Base-by-base conservation (phyloP, 2,797 vertebrate genomes). In the Numenius phaeopus region DNA sequence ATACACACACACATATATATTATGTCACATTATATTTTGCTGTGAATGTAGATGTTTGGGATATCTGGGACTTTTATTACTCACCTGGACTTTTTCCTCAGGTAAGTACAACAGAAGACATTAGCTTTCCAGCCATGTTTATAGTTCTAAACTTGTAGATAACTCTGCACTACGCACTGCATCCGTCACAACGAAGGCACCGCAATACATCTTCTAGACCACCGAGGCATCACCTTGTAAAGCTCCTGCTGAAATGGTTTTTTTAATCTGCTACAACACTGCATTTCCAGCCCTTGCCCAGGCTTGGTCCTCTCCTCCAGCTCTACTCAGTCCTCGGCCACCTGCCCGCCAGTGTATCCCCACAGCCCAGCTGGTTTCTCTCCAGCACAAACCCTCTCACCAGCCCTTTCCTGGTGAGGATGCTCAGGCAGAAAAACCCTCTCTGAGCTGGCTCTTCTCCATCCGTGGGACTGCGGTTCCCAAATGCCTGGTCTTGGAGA, bases 31-130 rank as follows among this genome's bases (percentile, higher is more conserved):
- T 66, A 7, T 47, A 44, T 66, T 37, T 92, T 71, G 42, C 76
- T 52, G 34, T 69, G 58, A 83, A 75, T 42, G 27, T 59, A 85
- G 86, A 80, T 61, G 46, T 52, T 94, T 96, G 88, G 47, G 34
- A 29, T 72, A 90, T 44, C 61, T 65, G 73, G 58, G 54, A 40
- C 69, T 95, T 80, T 85, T 94, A 71, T 88, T 94, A 20, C 49
- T 95, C 67, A 95, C 85, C 44, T 65, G 49, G 61, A 64, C 70
- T 34, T 96, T 82, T 55, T 54, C 39, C 52, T 76, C 58, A 49
- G 54, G 58, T 83, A 94, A 76, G 14, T 34, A 83, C 32, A 61
- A 42, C 12, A 75, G 34, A 34, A 52, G 24, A 22, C 67, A 26
- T 44, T 32, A 65, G 30, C 61, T 82, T 73, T 75, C 40, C 30